Conservation (phyloP, 92 coral and sea anemone species). For the Palythoa heliodiscus region DNA sequence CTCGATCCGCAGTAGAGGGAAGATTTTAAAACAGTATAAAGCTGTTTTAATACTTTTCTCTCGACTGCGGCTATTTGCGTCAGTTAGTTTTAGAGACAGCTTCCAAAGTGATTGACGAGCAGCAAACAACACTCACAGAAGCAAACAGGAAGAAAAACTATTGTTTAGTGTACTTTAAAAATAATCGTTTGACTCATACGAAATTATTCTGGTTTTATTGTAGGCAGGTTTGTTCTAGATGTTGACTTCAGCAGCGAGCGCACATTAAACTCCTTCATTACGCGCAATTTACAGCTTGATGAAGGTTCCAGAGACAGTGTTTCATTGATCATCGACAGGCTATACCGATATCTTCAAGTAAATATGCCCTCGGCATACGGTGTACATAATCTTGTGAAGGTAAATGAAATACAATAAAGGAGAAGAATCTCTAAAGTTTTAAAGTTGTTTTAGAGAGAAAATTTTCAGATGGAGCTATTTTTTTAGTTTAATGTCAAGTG, state of each 20-base stretch:
- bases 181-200: neutral
- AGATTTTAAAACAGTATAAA: no score
- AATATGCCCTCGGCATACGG: neutral
- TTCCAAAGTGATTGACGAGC: no score
- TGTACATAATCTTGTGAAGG: slow-evolving; percentile 42
- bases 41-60: no score
- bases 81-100: no score
- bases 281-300: slow-evolving; percentile 15
- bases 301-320: neutral
- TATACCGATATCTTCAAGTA: slow-evolving; percentile 27
- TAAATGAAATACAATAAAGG: neutral
- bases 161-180: no score
- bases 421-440: neutral
- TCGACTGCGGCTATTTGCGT: no score
- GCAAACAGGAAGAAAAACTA: no score
- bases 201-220: neutral
- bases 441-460: no score
- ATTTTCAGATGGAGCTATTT: no score
- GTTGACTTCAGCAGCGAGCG: slow-evolving; percentile 13
- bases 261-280: slow-evolving; percentile 26
- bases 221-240: slow-evolving; percentile 20
- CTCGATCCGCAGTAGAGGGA: no score
- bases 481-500: no score
- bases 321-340: slow-evolving; percentile 6
- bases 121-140: no score